Percentiles rank a stretch among this genome's conserved stretches.
Conservation (phyloP, 2,888 invertebrate species). For the Lathronympha strigana region DNA sequence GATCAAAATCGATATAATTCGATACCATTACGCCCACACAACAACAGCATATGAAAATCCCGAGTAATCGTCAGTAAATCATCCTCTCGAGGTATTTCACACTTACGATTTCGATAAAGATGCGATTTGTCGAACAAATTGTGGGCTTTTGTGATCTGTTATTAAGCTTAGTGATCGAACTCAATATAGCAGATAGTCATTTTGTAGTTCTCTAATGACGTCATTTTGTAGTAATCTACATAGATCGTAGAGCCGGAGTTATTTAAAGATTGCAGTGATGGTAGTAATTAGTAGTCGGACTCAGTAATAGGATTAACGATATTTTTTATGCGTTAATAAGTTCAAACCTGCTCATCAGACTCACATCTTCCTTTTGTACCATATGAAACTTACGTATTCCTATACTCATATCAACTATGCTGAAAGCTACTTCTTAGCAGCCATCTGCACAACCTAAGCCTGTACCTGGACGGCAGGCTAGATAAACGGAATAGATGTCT, state of each 20-base stretch:
- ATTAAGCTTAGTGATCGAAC: background rate
- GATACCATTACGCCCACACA: constrained; percentile 24
- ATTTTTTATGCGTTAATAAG: no score
- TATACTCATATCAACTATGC: background rate
- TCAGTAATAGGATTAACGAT: no score
- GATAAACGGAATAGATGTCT: constrained; percentile 19
- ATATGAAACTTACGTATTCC: background rate
- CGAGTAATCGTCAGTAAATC: constrained; percentile 25
- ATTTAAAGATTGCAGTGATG: no score
- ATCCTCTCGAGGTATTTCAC: constrained; percentile 16
- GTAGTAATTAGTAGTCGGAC: no score
- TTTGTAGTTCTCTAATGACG: no score
- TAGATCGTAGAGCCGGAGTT: no score
- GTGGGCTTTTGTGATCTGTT: background rate
- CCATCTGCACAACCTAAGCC: background rate
- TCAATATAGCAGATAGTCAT: background rate
- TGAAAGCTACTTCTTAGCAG: background rate
- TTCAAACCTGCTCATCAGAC: no score
- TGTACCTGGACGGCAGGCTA: background rate
- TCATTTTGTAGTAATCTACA: no score
- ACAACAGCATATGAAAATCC: constrained; percentile 19
- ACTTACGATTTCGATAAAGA: constrained; percentile 28
- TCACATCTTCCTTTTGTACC: background rate
- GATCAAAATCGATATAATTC: background rate
- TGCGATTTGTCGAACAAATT: constrained; percentile 32